Evolutionary conservation across 2,888 invertebrate species (phyloP).

Genomic region (Eristalis tenax): DNA sequence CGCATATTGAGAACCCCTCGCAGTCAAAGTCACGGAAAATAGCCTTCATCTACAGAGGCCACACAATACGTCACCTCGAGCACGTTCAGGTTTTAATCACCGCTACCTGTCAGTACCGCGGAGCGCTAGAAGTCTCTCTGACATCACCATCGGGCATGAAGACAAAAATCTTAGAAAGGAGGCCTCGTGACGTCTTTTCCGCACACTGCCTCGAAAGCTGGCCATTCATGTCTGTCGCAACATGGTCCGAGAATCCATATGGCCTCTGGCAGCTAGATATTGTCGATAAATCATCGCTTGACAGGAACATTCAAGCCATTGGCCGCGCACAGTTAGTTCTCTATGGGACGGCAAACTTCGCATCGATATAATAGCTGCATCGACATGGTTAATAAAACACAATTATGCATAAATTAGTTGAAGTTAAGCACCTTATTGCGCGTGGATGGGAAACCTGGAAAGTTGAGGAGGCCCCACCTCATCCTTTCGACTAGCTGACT

Average conservation of each 20-base stretch:
- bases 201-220: slow-evolving; percentile 86
- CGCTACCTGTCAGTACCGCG: slow-evolving; percentile 87
- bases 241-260: slow-evolving; percentile 92
- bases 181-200: slow-evolving; percentile 87
- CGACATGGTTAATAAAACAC: slow-evolving; percentile 39
- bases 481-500: slow-evolving; percentile 38
- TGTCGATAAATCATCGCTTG: slow-evolving; percentile 76
- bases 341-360: slow-evolving; percentile 63
- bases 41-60: slow-evolving; percentile 38
- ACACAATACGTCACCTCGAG: slow-evolving; percentile 85
- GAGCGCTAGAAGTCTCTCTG: slow-evolving; percentile 88
- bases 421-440: slow-evolving; percentile 26
- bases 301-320: slow-evolving; percentile 55
- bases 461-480: slow-evolving; percentile 32
- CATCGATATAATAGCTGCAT: slow-evolving; percentile 29
- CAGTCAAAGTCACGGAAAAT: slow-evolving; percentile 14
- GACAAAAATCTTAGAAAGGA: slow-evolving; percentile 86
- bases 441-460: neutral
- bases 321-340: slow-evolving; percentile 67
- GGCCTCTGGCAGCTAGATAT: slow-evolving; percentile 86
- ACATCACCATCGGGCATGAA: slow-evolving; percentile 90
- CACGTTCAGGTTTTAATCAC: slow-evolving; percentile 91
- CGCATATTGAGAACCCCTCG: neutral
- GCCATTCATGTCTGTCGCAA: slow-evolving; percentile 94
- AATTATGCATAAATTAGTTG: slow-evolving; percentile 60